A percentile compares a stretch with the other conserved stretches of the same genome.
Evolutionary conservation across 2,888 invertebrate species (phyloP).

Genomic region (Frankliniella intonsa): DNA sequence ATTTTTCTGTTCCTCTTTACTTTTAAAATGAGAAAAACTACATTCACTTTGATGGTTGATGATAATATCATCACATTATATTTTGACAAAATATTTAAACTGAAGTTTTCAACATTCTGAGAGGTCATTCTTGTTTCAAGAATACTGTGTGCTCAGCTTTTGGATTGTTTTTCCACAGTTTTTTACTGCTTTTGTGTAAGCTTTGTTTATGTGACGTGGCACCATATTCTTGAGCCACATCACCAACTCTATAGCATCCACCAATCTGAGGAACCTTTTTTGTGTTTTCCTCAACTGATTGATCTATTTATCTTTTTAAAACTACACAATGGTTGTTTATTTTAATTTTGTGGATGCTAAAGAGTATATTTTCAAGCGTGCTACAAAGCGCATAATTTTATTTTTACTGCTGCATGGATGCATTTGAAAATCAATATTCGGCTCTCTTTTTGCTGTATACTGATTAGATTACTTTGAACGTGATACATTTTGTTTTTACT

Average conservation of each 20-base stretch:
- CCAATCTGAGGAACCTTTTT: not conserved
- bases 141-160: conserved; percentile 18
- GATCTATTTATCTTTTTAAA: not conserved
- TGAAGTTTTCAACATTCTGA: not conserved
- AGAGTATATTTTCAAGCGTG: conserved; percentile 5
- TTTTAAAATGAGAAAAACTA: too few species aligned
- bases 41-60: not conserved
- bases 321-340: not conserved
- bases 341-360: not conserved
- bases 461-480: conserved; percentile 3
- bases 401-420: conserved; percentile 28
- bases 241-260: conserved; percentile 1
- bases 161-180: not conserved
- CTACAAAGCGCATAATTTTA: conserved; percentile 27
- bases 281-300: conserved; percentile 11
- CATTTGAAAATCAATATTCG: not conserved
- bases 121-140: conserved; percentile 1
- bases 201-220: not conserved
- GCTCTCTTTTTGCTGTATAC: conserved; percentile 21
- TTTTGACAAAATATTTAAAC: not conserved
- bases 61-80: not conserved
- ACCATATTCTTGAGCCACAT: conserved; percentile 5
- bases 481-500: not conserved
- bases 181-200: conserved; percentile 1
- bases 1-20: not conserved